Evolutionary conservation across 2,113 vertebrate species (phyloP).

Genomic region (Engraulis encrasicolus): DNA sequence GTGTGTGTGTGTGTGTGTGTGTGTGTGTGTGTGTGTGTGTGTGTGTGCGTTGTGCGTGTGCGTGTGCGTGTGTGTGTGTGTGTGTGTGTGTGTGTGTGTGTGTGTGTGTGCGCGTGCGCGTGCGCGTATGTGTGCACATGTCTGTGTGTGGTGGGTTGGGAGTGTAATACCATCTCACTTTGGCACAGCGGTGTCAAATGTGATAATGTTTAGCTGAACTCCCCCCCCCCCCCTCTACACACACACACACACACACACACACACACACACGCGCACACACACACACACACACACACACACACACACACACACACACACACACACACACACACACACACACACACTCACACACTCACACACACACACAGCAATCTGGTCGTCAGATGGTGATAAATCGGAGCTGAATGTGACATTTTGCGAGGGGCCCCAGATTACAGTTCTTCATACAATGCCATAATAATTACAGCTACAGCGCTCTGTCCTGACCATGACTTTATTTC

Average conservation of each 20-base stretch:
- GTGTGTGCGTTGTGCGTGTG: too few relatives aligned
- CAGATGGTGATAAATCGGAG: constrained; percentile 30
- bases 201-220: neutral
- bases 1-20: too few relatives aligned
- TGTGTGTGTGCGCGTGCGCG: too few relatives aligned
- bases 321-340: neutral
- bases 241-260: too few relatives aligned
- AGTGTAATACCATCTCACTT: neutral
- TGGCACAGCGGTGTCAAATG: neutral
- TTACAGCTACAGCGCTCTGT: too few relatives aligned
- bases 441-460: constrained; percentile 49
- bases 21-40: too few relatives aligned
- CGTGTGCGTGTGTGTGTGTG: too few relatives aligned
- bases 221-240: neutral
- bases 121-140: neutral
- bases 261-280: neutral
- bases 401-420: constrained; percentile 46
- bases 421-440: constrained; percentile 43
- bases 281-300: neutral
- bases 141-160: neutral
- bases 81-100: too few relatives aligned
- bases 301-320: neutral
- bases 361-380: neutral
- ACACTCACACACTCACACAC: neutral
- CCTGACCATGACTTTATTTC: constrained; percentile 43